A percentile compares a stretch with the other conserved stretches of the same genome.
These are phyloP conservation scores for Ametastegia equiseti DNA, from an alignment of 2,888 invertebrate species.

Conservation along the genomic window DNA sequence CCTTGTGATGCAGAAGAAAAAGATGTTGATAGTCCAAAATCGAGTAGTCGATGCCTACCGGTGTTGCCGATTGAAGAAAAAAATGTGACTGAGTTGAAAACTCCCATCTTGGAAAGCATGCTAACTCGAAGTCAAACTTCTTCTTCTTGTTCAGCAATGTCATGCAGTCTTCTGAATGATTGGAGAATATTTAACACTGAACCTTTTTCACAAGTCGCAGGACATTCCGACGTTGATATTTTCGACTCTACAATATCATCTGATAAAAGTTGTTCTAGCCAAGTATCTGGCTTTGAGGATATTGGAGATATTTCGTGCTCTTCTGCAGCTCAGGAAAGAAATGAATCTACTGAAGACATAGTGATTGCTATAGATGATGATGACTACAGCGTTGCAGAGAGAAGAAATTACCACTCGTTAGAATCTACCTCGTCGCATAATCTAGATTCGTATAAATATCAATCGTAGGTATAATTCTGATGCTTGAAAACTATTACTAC, in stretches of 20 bases:
- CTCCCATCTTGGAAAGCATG: neutral
- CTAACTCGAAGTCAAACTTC: neutral
- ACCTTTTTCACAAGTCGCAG: too few species aligned
- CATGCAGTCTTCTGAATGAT: neutral
- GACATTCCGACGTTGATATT: neutral
- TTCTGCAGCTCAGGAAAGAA: neutral
- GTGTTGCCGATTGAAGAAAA: neutral
- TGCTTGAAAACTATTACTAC: neutral
- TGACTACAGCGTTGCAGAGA: neutral
- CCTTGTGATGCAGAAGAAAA: neutral
- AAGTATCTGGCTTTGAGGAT: neutral
- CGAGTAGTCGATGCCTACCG: neutral
- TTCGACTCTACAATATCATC: neutral
- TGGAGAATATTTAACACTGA: neutral
- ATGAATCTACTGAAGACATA: neutral
- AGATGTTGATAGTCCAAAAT: neutral
- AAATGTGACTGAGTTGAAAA: neutral
- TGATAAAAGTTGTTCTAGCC: neutral
- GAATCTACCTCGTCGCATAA: neutral
- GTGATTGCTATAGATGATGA: neutral
- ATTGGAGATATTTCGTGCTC: neutral
- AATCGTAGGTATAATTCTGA: slow-evolving; percentile 12
- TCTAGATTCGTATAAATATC: neutral
- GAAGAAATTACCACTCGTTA: neutral
- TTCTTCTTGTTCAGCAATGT: neutral